Conservation (phyloP, 2,797 vertebrate species). For the Peromyscus eremicus region DNA sequence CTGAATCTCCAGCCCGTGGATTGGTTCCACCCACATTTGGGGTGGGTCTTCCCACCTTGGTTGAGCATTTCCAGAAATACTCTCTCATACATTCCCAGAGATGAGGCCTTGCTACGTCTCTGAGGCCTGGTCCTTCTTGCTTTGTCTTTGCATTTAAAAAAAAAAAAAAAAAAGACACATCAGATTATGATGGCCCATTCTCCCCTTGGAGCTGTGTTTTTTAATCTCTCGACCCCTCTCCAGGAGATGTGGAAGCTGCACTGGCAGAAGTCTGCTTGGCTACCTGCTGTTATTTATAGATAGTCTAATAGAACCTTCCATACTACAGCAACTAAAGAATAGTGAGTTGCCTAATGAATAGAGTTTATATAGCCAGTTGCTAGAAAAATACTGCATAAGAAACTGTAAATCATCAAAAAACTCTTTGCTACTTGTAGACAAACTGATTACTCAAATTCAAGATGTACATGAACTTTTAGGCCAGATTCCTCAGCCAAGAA, state of each 20-base stretch:
- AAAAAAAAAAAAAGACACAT: background rate
- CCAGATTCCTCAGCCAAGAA: conserved; percentile 12
- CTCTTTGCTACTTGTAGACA: background rate
- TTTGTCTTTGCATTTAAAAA: background rate
- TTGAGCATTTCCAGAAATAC: background rate
- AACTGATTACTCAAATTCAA: conserved; percentile 42
- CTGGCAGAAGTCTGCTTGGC: background rate
- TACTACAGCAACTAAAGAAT: background rate
- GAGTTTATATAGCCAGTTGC: conserved; percentile 8
- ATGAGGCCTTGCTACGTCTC: too few relatives aligned
- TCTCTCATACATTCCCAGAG: background rate
- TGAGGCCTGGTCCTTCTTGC: background rate
- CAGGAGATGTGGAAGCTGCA: background rate
- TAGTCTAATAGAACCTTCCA: conserved; percentile 34
- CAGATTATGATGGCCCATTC: background rate
- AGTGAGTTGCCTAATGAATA: conserved; percentile 40
- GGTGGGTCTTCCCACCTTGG: background rate
- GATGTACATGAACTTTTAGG: background rate
- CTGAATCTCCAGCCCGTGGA: background rate
- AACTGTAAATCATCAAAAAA: conserved; percentile 50
- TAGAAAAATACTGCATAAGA: conserved; percentile 50
- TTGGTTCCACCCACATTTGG: background rate
- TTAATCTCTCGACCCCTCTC: background rate
- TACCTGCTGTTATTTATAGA: background rate
- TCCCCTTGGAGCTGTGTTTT: background rate